A percentile compares a stretch with the other conserved stretches of the same genome.
phyloP scores from a whole-genome alignment of 2,113 vertebrate genomes.

The Tachysurus vachellii region DNA sequence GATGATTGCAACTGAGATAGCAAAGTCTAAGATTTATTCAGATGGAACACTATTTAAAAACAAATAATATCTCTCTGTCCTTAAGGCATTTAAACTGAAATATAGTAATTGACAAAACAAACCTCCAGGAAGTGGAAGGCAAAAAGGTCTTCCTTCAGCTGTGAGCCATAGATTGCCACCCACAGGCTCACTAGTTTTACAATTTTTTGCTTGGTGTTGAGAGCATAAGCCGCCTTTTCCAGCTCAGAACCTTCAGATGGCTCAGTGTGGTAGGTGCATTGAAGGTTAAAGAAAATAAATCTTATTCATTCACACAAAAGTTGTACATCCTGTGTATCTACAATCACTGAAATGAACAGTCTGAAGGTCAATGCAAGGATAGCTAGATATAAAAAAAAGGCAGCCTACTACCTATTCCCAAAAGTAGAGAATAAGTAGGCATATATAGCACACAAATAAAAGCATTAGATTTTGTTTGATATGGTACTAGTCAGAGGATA shows the following conservation, averaged over 20 bases:
- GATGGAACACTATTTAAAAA: background rate
- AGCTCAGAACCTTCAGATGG: constrained; percentile 81
- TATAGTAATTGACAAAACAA: constrained; percentile 36
- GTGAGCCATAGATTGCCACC: constrained; percentile 82
- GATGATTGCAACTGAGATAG: background rate
- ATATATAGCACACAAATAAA: background rate
- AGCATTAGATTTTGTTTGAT: background rate
- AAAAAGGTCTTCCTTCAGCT: constrained; percentile 80
- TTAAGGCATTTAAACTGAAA: background rate
- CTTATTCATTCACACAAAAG: background rate
- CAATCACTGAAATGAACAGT: background rate
- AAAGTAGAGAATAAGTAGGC: background rate
- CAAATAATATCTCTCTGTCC: background rate
- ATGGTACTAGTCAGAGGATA: constrained; percentile 77
- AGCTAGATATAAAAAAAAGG: background rate
- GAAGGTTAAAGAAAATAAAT: constrained; percentile 73
- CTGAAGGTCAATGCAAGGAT: background rate
- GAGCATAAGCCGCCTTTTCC: constrained; percentile 80
- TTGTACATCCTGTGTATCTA: background rate
- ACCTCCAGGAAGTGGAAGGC: constrained; percentile 86
- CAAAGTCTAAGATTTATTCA: background rate
- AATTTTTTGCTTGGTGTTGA: constrained; percentile 85
- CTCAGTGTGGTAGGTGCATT: constrained; percentile 80
- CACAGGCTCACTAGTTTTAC: constrained; percentile 86
- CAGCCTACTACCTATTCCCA: background rate